These are phyloP conservation scores for Kuschelorhynchus macadamiae DNA, from an alignment of 2,888 invertebrate genomes.

Conservation along the genomic window DNA sequence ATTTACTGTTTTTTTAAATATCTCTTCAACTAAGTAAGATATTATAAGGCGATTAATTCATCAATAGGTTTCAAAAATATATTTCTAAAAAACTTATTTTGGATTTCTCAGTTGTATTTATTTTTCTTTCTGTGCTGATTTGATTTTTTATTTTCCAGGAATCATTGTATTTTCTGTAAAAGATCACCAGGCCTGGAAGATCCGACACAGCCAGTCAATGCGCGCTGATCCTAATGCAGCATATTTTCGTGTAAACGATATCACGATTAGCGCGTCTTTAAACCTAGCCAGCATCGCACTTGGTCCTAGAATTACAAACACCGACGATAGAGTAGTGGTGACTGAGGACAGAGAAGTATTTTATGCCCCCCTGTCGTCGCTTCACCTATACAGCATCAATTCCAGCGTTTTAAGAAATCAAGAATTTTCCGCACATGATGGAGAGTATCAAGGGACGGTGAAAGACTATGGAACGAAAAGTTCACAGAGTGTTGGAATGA, in stretches of 20 bases:
- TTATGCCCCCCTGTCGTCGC: conserved; percentile 79
- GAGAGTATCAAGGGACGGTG: conserved; percentile 67
- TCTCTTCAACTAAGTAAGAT: too few species aligned
- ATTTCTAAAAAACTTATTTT: too few species aligned
- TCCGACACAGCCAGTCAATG: conserved; percentile 78
- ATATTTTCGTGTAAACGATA: conserved; percentile 75
- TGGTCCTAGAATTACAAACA: conserved; percentile 69
- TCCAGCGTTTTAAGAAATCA: conserved; percentile 75
- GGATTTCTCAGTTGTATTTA: too few species aligned
- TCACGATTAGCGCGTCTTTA: conserved; percentile 72
- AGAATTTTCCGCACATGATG: conserved; percentile 63
- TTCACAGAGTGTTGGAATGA: conserved; percentile 82
- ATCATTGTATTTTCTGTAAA: conserved; percentile 79
- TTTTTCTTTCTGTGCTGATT: background rate
- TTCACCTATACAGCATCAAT: conserved; percentile 76
- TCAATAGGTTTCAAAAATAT: too few species aligned
- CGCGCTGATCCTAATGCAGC: conserved; percentile 73
- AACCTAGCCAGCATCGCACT: conserved; percentile 81
- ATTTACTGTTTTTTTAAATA: too few species aligned
- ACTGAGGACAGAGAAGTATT: conserved; percentile 71
- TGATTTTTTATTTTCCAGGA: conserved; percentile 67
- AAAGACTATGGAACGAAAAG: conserved; percentile 74
- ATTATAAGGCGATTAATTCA: too few species aligned
- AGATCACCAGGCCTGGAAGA: conserved; percentile 79
- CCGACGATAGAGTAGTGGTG: conserved; percentile 53